These are phyloP conservation scores for Caenorhabditis macrosperma DNA, from an alignment of 2,888 invertebrate species.

Conservation along the genomic window DNA sequence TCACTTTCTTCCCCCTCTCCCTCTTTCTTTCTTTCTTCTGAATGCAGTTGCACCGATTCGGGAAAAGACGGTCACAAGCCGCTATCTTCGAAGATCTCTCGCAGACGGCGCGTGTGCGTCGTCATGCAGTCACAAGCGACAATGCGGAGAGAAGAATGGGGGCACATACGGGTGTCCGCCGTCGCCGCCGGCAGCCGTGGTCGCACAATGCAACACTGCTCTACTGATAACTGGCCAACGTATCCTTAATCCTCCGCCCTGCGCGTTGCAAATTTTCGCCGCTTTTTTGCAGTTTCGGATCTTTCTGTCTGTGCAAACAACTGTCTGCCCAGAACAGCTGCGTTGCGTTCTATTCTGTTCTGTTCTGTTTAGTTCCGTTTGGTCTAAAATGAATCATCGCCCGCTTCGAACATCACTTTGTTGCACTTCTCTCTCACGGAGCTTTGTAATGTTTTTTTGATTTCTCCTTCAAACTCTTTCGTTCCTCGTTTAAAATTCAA, in stretches of 20 bases:
- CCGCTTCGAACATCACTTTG: conserved; percentile 8
- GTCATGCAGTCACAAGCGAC: conserved; percentile 39
- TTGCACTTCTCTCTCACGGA: background rate
- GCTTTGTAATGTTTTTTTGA: background rate
- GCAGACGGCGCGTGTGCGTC: conserved; percentile 18
- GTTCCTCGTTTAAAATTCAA: background rate
- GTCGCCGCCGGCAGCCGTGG: conserved; percentile 8
- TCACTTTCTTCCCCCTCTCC: background rate
- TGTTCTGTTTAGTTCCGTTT: conserved; percentile 27
- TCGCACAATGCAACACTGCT: conserved; percentile 54
- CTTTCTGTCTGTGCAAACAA: conserved; percentile 22
- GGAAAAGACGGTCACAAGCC: conserved; percentile 4
- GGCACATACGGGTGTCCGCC: conserved; percentile 34
- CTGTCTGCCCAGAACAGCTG: background rate
- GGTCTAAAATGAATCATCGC: conserved; percentile 32
- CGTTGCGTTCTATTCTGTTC: conserved; percentile 24
- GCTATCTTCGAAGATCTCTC: conserved; percentile 45
- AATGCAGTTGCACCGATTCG: conserved; percentile 5
- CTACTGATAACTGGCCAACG: conserved; percentile 47
- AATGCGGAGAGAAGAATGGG: conserved; percentile 20
- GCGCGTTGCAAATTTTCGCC: conserved; percentile 7
- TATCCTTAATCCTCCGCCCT: conserved; percentile 18
- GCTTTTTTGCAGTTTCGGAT: conserved; percentile 44
- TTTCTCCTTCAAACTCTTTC: background rate
- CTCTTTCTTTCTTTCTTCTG: background rate